Percentiles rank a stretch among this genome's conserved stretches.
Evolutionary conservation across 1,140 invertebrate species (phyloP).

Genomic region (Monomorium pharaonis): DNA sequence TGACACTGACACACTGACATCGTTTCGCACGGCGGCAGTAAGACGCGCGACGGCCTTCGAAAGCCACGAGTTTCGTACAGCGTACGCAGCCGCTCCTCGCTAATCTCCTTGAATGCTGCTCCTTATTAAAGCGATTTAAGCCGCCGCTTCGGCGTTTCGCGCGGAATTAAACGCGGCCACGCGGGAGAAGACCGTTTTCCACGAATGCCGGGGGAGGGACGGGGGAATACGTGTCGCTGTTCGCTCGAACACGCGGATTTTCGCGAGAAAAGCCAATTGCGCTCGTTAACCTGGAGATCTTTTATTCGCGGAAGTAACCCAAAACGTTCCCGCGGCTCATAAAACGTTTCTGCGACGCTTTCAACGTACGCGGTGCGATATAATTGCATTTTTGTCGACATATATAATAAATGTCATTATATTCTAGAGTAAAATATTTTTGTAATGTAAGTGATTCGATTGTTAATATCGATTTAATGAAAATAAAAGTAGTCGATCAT

Average conservation of each 20-base stretch:
- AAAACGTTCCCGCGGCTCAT: background rate
- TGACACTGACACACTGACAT: slow-evolving; percentile 84
- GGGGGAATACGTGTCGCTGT: background rate
- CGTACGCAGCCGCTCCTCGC: slow-evolving; percentile 6
- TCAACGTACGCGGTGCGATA: background rate
- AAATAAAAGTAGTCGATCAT: too few species aligned
- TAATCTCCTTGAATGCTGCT: slow-evolving; percentile 68
- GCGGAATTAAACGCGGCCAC: background rate
- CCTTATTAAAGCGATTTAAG: slow-evolving; percentile 51
- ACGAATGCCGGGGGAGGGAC: background rate
- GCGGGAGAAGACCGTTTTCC: background rate
- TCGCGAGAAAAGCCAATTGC: slow-evolving; percentile 26
- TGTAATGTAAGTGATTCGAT: background rate
- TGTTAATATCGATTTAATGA: too few species aligned
- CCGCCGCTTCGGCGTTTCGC: background rate
- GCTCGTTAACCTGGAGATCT: slow-evolving; percentile 1
- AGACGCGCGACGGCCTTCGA: slow-evolving; percentile 66
- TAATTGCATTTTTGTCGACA: background rate
- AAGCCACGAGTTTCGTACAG: slow-evolving; percentile 59
- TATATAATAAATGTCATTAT: background rate
- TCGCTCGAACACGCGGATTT: slow-evolving; percentile 2
- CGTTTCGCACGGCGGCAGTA: slow-evolving; percentile 66
- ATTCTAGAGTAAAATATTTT: background rate
- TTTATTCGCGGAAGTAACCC: background rate
- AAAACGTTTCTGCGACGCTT: background rate